Conservation (phyloP, 2,797 vertebrate genomes). For the Silurus aristotelis region DNA sequence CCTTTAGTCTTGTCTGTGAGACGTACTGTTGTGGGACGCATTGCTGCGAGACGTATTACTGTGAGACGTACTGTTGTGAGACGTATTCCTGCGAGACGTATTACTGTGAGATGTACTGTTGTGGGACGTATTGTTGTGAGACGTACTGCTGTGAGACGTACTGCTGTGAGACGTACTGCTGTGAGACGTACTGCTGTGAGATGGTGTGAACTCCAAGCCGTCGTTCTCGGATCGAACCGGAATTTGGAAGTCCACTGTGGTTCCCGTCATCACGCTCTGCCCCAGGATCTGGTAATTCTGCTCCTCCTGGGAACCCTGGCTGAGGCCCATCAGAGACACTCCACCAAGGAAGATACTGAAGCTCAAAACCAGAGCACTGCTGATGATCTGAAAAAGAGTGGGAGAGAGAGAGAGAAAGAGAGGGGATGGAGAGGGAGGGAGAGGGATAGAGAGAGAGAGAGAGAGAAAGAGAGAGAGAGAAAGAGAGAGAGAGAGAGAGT, state of each 20-base stretch:
- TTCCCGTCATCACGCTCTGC: slow-evolving; percentile 70
- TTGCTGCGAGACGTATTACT: too few species aligned
- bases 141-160: too few species aligned
- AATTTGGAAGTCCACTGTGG: slow-evolving; percentile 65
- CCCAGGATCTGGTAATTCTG: slow-evolving; percentile 83
- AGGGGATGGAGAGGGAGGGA: not conserved
- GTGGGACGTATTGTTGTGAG: too few species aligned
- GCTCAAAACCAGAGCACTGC: slow-evolving; percentile 81
- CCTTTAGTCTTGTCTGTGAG: too few species aligned
- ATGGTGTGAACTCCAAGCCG: slow-evolving; percentile 54
- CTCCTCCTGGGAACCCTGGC: slow-evolving; percentile 78
- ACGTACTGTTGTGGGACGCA: too few species aligned
- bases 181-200: slow-evolving; percentile 28
- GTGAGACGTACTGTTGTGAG: too few species aligned
- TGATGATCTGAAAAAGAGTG: slow-evolving; percentile 78
- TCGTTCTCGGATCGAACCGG: slow-evolving; percentile 66
- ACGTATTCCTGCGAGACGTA: too few species aligned
- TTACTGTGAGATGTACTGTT: too few species aligned
- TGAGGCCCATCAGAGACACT: slow-evolving; percentile 88
- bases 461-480: not conserved
- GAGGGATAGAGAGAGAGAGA: not conserved
- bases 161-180: too few species aligned
- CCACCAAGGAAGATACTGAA: slow-evolving; percentile 84
- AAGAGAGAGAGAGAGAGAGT: not conserved
- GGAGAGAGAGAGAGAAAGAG: not conserved